Evolutionary conservation across 1,140 invertebrate species (phyloP), one percentile per base, ranked within the genome.

Genomic region (Gryllus bimaculatus): DNA sequence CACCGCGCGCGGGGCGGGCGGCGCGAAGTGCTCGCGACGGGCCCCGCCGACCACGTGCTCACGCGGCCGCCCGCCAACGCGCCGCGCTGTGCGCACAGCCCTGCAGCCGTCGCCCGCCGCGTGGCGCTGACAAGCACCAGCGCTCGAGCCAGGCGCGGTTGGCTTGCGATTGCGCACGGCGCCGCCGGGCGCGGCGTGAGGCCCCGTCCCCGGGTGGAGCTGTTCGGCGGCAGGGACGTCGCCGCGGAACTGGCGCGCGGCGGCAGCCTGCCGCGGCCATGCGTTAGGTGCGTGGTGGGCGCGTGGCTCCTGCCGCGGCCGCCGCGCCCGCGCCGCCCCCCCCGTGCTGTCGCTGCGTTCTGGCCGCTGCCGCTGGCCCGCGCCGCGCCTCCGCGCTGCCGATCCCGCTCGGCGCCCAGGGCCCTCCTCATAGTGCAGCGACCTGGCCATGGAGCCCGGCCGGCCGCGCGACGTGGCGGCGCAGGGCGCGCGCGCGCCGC

Each of bases 391-490:
- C 8, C 8, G 26, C 26, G 26, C 10, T 48, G 66, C 26, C 76
- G 47, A n/a, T 26, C 74, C 75, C 48, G 26, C 26, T 39, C n/a
- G 80, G 79, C 80, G 74, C 81, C 78, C 80, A 78, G 80, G 80
- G 78, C 48, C 49, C 8, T 79, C 49, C 66, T 48, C 54, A 79
- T 79, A n/a, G 79, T 79, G 79, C 47, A 79, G 79, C 47, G 75
- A 47, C 66, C 20, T 76, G 81, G 77, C 75, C 78, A 78, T 74
- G 78, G 79, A 81, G 81, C 82, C 82, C 80, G 82, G 81, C 81
- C 81, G 76, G 15, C 13, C 76, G 18, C 48, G 78, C 73, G 79
- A n/a, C n/a, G n/a, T n/a, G n/a, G n/a, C n/a, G n/a, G n/a, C n/a
- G n/a, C n/a, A n/a, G n/a, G n/a, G n/a, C n/a, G n/a, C n/a, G n/a